phyloP scores from a whole-genome alignment of 2,797 vertebrate species.

The Agapornis canus region DNA sequence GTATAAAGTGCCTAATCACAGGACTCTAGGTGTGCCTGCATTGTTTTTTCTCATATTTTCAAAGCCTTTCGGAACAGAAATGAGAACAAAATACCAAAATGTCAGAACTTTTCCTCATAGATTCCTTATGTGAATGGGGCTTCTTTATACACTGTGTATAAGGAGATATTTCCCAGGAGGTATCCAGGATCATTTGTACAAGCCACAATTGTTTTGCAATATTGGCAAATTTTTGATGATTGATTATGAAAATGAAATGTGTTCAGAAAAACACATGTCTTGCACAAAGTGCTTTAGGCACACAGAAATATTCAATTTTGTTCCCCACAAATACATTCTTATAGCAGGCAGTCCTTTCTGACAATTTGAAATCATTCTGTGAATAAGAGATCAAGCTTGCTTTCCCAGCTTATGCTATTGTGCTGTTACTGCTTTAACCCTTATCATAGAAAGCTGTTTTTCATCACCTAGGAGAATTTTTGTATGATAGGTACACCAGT shows the following conservation, averaged over 20 bases:
- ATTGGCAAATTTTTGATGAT: neutral
- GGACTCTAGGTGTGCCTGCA: neutral
- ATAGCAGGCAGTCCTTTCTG: neutral
- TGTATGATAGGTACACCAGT: neutral
- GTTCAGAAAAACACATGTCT: neutral
- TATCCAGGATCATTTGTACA: neutral
- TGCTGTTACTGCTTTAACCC: neutral
- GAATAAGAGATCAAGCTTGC: neutral
- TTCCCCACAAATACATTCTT: neutral
- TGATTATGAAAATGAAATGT: neutral
- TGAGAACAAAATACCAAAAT: neutral
- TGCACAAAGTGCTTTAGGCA: neutral
- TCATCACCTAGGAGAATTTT: neutral
- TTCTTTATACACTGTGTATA: neutral
- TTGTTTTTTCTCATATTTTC: neutral
- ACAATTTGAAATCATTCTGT: neutral
- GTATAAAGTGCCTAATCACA: neutral
- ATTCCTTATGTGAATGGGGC: neutral
- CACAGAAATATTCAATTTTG: neutral
- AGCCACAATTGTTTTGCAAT: neutral
- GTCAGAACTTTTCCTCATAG: neutral
- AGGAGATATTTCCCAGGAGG: neutral
- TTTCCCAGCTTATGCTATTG: neutral
- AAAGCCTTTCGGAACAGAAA: neutral
- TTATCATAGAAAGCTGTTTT: conserved; percentile 15